phyloP scores from a whole-genome alignment of 2,113 vertebrate species.

The Urocolius indicus region DNA sequence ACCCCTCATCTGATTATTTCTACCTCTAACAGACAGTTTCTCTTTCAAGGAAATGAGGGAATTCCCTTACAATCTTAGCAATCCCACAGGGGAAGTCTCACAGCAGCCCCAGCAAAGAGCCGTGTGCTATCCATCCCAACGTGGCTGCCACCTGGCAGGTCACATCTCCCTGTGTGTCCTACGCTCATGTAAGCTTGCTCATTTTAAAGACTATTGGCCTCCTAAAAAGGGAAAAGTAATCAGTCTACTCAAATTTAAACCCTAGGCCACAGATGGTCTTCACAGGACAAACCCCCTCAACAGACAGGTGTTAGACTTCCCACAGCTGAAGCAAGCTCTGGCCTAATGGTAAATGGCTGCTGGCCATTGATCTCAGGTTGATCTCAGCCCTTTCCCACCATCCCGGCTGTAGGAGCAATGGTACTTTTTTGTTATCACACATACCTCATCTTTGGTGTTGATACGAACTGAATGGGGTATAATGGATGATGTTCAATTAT shows the following conservation, averaged over 20 bases:
- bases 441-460: neutral
- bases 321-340: neutral
- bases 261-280: neutral
- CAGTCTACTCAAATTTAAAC: neutral
- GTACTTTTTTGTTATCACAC: neutral
- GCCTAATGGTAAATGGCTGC: neutral
- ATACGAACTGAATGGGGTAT: neutral
- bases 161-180: neutral
- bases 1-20: neutral
- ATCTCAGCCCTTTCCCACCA: neutral
- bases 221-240: neutral
- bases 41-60: neutral
- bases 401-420: neutral
- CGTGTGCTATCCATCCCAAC: too few species aligned
- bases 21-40: neutral
- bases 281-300: neutral
- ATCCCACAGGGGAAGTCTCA: neutral
- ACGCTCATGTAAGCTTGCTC: accelerated
- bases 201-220: neutral
- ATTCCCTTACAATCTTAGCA: neutral
- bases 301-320: neutral
- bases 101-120: neutral
- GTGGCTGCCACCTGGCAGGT: accelerated
- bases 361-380: neutral
- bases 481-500: neutral